Percentiles rank a stretch among this genome's conserved stretches.
Evolutionary conservation across 2,888 invertebrate genomes (phyloP).

Genomic region (Odontocerum albicorne): DNA sequence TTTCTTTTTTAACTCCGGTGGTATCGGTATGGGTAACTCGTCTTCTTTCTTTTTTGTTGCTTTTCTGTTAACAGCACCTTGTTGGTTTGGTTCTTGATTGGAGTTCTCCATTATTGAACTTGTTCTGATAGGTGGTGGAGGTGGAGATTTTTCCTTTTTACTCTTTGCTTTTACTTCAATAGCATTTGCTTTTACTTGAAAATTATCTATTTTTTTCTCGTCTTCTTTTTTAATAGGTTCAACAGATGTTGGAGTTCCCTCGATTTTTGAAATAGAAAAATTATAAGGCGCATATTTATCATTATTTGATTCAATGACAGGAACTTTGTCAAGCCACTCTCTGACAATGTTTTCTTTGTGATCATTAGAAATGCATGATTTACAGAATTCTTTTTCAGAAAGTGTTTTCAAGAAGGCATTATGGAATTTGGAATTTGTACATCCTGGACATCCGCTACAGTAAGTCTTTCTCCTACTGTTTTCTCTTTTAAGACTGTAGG

Average conservation of each 20-base stretch:
- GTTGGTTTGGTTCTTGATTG: neutral
- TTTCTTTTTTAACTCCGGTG: slow-evolving; percentile 59
- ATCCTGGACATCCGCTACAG: slow-evolving; percentile 71
- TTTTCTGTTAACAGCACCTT: neutral
- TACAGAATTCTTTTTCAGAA: slow-evolving; percentile 56
- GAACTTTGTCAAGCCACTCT: slow-evolving; percentile 76
- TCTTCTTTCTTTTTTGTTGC: slow-evolving; percentile 40
- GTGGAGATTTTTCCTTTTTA: slow-evolving; percentile 52
- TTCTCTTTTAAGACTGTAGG: slow-evolving; percentile 62
- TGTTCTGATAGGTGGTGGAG: slow-evolving; percentile 42
- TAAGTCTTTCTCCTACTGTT: slow-evolving; percentile 60
- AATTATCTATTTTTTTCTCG: slow-evolving; percentile 34
- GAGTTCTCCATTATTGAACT: neutral
- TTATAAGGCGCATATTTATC: slow-evolving; percentile 38
- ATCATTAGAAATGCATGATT: slow-evolving; percentile 62
- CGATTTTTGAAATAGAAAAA: slow-evolving; percentile 52
- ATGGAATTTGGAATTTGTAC: slow-evolving; percentile 48
- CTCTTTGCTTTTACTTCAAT: slow-evolving; percentile 37
- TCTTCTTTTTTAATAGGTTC: slow-evolving; percentile 42
- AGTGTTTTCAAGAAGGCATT: slow-evolving; percentile 45
- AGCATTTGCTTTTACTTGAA: slow-evolving; percentile 31
- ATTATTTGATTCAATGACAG: slow-evolving; percentile 44
- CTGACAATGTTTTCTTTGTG: slow-evolving; percentile 75
- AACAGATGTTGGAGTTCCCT: slow-evolving; percentile 48
- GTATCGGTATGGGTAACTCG: slow-evolving; percentile 47